Percentiles rank a stretch among this genome's conserved stretches.
phyloP scores from a whole-genome alignment of 2,797 vertebrate genomes.

The Morelia viridis region DNA sequence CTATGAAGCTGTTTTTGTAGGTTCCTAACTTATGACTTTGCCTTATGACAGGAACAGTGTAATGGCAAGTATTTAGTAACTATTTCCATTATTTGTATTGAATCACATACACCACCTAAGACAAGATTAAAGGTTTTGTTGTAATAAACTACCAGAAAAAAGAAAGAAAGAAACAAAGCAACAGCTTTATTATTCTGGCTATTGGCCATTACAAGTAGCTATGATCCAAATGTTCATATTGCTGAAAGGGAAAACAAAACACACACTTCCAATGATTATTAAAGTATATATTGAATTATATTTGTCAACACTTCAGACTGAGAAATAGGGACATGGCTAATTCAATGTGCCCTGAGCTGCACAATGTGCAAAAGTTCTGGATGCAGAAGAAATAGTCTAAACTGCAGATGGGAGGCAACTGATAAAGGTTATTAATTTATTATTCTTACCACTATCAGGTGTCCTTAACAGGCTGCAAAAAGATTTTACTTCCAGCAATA shows the following conservation, averaged over 20 bases:
- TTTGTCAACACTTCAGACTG: background rate
- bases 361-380: background rate
- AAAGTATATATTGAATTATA: background rate
- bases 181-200: background rate
- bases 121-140: background rate
- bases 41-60: constrained; percentile 24
- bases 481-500: background rate
- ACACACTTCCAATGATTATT: background rate
- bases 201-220: background rate
- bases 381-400: background rate
- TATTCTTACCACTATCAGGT: background rate
- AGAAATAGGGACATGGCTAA: background rate
- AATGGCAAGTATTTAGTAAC: constrained; percentile 38
- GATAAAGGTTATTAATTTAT: background rate
- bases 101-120: constrained; percentile 15
- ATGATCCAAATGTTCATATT: background rate
- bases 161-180: background rate
- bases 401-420: background rate
- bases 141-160: background rate
- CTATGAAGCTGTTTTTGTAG: constrained; percentile 45
- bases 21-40: constrained; percentile 20
- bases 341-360: background rate
- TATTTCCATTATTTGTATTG: background rate
- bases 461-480: background rate
- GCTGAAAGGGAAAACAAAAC: background rate